A percentile compares a stretch with the other conserved stretches of the same genome.
Conservation (phyloP, 2,113 vertebrate genomes). For the Chaenogobius annularis region DNA sequence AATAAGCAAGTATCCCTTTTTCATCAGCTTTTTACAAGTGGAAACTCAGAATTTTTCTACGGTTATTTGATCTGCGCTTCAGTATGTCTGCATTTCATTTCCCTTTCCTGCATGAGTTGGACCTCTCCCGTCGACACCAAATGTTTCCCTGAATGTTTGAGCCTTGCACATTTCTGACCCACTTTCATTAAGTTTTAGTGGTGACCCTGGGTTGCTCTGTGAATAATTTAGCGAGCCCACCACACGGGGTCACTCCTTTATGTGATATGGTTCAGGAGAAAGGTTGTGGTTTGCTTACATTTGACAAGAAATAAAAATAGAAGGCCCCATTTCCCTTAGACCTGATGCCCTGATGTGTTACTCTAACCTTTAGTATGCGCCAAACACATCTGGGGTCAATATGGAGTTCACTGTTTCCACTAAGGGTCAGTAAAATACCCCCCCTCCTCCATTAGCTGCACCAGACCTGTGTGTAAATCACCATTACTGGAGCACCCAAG, state of each 20-base stretch:
- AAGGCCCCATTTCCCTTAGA: neutral
- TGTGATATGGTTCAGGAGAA: constrained; percentile 14
- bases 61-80: constrained; percentile 54
- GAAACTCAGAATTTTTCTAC: constrained; percentile 48
- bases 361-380: constrained; percentile 6
- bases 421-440: constrained; percentile 29
- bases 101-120: constrained; percentile 43
- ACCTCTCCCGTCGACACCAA: constrained; percentile 35
- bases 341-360: constrained; percentile 6
- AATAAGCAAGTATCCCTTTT: constrained; percentile 14
- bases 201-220: constrained; percentile 25
- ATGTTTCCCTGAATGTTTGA: constrained; percentile 31
- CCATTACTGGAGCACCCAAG: constrained; percentile 43
- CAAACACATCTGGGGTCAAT: constrained; percentile 60
- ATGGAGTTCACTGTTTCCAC: constrained; percentile 24
- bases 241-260: constrained; percentile 33
- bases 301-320: constrained; percentile 1
- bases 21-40: constrained; percentile 27
- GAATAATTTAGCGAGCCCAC: constrained; percentile 41
- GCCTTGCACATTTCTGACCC: constrained; percentile 39
- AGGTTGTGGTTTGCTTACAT: constrained; percentile 24
- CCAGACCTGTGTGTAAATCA: constrained; percentile 52
- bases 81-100: constrained; percentile 59
- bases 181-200: constrained; percentile 32
- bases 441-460: constrained; percentile 34